Evolutionary conservation across 2,888 invertebrate genomes (phyloP), one percentile per base, ranked within the genome.

Genomic region (Galeopsomyia nigrocyanea): DNA sequence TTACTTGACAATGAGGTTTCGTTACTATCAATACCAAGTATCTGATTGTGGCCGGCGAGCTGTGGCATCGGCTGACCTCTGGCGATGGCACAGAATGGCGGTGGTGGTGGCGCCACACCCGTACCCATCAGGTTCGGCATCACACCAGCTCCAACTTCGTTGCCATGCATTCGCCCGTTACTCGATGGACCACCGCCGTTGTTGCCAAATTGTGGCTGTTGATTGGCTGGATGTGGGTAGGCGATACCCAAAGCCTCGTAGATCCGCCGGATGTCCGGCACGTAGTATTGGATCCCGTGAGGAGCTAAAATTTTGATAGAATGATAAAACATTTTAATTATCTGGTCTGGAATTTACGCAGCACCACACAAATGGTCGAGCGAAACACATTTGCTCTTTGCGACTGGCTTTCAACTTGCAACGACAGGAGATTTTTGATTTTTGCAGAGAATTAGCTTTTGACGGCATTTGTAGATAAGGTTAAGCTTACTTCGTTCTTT

Each of bases 401-500:
- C n/a, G n/a, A n/a, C n/a, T n/a, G n/a, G n/a, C n/a, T n/a, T n/a
- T n/a, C n/a, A n/a, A n/a, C n/a, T n/a, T n/a, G n/a, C n/a, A n/a
- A n/a, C n/a, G n/a, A n/a, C n/a, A n/a, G n/a, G n/a, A n/a, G n/a
- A n/a, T n/a, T n/a, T n/a, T n/a, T n/a, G n/a, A n/a, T n/a, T n/a
- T n/a, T n/a, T n/a, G n/a, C n/a, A n/a, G n/a, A n/a, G n/a, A n/a
- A n/a, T n/a, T n/a, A n/a, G n/a, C n/a, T n/a, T n/a, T n/a, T n/a
- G n/a, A n/a, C n/a, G n/a, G n/a, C n/a, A n/a, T n/a, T n/a, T n/a
- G n/a, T n/a, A n/a, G n/a, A n/a, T n/a, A n/a, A n/a, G n/a, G n/a
- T n/a, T n/a, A n/a, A n/a, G n/a, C n/a, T n/a, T 67, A 75, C 75
- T 56, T 74, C 73, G 53, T 39, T 69, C 75, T 68, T 73, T 73